Conservation (phyloP, 2,888 invertebrate genomes). For the Melipona beecheii region DNA sequence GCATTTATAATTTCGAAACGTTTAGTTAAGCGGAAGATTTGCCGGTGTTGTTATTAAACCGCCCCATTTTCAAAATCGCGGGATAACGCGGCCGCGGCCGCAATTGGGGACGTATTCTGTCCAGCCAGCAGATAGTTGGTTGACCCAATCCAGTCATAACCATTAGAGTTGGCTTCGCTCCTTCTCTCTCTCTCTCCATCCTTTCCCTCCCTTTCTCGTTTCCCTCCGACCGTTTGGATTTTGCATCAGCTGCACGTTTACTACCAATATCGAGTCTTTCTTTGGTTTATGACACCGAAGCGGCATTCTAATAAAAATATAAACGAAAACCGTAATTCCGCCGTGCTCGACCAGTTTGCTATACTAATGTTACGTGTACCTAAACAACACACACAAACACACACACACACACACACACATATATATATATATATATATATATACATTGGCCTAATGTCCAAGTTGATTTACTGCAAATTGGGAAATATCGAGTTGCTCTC, state of each 20-base stretch:
- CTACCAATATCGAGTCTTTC: slow-evolving; percentile 39
- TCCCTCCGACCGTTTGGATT: slow-evolving; percentile 37
- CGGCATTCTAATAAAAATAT: slow-evolving; percentile 33
- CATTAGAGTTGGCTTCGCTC: slow-evolving; percentile 54
- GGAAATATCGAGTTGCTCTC: not conserved
- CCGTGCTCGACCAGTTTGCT: not conserved
- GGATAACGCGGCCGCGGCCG: slow-evolving; percentile 49
- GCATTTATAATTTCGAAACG: slow-evolving; percentile 16
- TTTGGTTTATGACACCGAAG: slow-evolving; percentile 33
- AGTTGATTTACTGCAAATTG: slow-evolving; percentile 14
- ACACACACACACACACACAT: no score
- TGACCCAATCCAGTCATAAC: slow-evolving; percentile 61
- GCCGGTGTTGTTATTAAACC: slow-evolving; percentile 45
- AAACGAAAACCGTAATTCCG: slow-evolving; percentile 13
- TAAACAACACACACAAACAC: no score
- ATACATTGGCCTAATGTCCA: not conserved
- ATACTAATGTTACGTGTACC: not conserved
- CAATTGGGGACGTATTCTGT: slow-evolving; percentile 54
- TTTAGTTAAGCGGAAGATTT: slow-evolving; percentile 11
- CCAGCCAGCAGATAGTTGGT: slow-evolving; percentile 50
- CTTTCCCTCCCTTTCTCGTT: not conserved
- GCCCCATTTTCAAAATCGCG: slow-evolving; percentile 55
- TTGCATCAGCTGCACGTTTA: slow-evolving; percentile 52
- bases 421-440: not conserved
- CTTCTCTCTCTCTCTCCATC: slow-evolving; percentile 7